Percentiles rank a stretch among this genome's conserved stretches.
phyloP scores from a whole-genome alignment of 2,797 vertebrate species.

The Amphiprion clarkii region DNA sequence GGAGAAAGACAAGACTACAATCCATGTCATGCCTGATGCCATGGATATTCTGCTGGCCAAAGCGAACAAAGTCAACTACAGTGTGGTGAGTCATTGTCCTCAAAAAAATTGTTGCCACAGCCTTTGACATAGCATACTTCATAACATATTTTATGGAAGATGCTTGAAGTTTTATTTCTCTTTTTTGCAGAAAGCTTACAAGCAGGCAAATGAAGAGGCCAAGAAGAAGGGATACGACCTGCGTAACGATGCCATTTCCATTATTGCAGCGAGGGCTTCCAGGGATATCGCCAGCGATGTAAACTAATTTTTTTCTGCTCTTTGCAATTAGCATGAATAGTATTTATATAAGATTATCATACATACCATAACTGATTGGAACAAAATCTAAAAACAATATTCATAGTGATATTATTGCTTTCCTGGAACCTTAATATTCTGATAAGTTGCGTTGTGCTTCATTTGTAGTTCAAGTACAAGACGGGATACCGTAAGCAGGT shows the following conservation, averaged over 20 bases:
- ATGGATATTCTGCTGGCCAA: slow-evolving; percentile 91
- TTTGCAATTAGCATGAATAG: no score
- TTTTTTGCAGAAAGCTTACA: slow-evolving; percentile 85
- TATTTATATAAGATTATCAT: no score
- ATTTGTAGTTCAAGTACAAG: slow-evolving; percentile 90
- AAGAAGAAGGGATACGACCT: slow-evolving; percentile 94
- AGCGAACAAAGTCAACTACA: slow-evolving; percentile 86
- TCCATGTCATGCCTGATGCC: slow-evolving; percentile 92
- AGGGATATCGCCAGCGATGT: slow-evolving; percentile 90
- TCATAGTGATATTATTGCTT: no score
- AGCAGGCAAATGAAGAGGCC: slow-evolving; percentile 89
- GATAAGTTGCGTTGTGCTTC: no score
- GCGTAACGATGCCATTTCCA: slow-evolving; percentile 89
- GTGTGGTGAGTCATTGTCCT: slow-evolving; percentile 77
- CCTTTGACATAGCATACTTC: not conserved
- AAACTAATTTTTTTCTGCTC: no score
- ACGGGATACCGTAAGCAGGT: slow-evolving; percentile 92
- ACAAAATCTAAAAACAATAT: no score
- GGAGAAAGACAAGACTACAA: slow-evolving; percentile 90
- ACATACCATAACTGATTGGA: no score
- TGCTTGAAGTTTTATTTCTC: not conserved
- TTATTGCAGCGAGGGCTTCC: slow-evolving; percentile 89
- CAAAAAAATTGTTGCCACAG: no score
- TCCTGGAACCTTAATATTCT: no score
- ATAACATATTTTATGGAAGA: no score